A percentile compares a stretch with the other conserved stretches of the same genome.
Conservation (phyloP, 2,113 vertebrate species). For the Laticauda laticaudata region DNA sequence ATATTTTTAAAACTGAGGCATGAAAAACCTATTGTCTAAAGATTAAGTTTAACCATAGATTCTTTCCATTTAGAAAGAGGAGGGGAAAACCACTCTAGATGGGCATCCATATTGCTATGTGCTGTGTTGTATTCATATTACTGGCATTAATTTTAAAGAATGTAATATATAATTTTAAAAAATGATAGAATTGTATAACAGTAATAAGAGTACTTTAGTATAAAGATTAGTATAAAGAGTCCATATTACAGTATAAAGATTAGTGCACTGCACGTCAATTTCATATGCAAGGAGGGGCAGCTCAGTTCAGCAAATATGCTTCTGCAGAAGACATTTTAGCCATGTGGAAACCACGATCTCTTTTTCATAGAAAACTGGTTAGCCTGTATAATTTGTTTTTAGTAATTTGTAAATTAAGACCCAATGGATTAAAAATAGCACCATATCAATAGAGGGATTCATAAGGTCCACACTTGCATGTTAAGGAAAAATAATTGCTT, state of each 20-base stretch:
- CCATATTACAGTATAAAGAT: too few relatives aligned
- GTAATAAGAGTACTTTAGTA: neutral
- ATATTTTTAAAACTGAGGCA: neutral
- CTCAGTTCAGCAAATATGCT: neutral
- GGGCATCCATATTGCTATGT: neutral
- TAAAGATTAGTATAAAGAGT: neutral
- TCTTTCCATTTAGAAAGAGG: neutral
- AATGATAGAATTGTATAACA: neutral
- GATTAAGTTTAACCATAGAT: neutral
- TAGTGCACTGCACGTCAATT: neutral
- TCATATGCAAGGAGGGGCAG: neutral
- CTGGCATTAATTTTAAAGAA: neutral
- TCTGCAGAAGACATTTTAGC: neutral
- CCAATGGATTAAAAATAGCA: neutral
- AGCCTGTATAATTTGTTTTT: conserved; percentile 23
- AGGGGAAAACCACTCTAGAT: neutral
- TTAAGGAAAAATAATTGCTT: conserved; percentile 54
- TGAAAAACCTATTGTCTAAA: neutral
- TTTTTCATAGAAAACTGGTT: neutral
- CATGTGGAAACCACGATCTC: neutral
- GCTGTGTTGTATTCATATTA: neutral
- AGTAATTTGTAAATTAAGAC: conserved; percentile 41
- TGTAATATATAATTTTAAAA: neutral
- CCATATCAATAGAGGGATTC: conserved; percentile 36
- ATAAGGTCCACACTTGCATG: conserved; percentile 44